A percentile compares a stretch with the other conserved stretches of the same genome.
These are phyloP conservation scores for Ciconia maguari DNA, from an alignment of 2,113 vertebrate genomes.

Conservation along the genomic window DNA sequence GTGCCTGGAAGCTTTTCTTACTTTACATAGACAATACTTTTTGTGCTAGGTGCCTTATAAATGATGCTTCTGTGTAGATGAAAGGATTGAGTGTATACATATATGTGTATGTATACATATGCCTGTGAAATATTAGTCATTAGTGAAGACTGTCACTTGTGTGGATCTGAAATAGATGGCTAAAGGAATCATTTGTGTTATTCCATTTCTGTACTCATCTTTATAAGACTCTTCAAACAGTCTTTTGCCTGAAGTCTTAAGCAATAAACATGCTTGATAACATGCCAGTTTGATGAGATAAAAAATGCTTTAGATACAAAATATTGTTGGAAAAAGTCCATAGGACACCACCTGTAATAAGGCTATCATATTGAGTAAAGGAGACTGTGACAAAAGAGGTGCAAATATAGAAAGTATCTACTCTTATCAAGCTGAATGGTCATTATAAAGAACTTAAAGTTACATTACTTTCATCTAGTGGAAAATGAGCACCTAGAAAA, in stretches of 20 bases:
- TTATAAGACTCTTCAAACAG: not conserved
- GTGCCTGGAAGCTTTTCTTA: not conserved
- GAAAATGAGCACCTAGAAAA: not conserved
- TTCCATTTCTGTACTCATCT: not conserved
- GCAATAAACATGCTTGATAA: not conserved
- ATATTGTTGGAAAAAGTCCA: not conserved
- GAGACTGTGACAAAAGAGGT: not conserved
- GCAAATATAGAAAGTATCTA: not conserved
- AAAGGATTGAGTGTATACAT: not conserved
- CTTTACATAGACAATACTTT: not conserved
- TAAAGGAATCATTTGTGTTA: not conserved
- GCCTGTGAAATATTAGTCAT: not conserved
- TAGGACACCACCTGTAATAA: not conserved
- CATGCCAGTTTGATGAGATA: not conserved
- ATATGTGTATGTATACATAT: accelerated
- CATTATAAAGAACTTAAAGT: not conserved
- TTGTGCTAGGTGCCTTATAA: not conserved
- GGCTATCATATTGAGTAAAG: not conserved
- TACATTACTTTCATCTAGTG: not conserved
- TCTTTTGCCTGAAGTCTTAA: not conserved
- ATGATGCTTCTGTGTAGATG: not conserved
- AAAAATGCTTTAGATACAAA: not conserved
- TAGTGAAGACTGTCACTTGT: not conserved
- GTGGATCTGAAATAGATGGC: not conserved
- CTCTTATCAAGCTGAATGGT: not conserved